Conservation (phyloP, 2,888 invertebrate genomes). For the Lumbricus terrestris region DNA sequence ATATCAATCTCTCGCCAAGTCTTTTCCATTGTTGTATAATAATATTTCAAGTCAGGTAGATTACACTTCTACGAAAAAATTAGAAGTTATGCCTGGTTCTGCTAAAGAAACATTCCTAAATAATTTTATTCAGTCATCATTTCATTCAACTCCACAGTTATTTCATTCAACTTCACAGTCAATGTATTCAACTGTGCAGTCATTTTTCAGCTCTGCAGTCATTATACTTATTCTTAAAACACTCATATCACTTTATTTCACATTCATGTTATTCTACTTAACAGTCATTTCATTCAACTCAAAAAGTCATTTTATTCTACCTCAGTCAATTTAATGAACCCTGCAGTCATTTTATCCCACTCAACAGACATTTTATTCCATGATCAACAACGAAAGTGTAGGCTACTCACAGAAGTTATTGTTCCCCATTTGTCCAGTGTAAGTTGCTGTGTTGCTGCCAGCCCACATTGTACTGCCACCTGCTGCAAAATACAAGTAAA, state of each 20-base stretch:
- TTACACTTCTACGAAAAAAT: not conserved
- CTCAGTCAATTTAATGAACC: not conserved
- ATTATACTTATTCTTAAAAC: no score
- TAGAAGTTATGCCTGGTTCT: not conserved
- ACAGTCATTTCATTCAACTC: no score
- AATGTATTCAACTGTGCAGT: not conserved
- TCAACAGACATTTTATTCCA: not conserved
- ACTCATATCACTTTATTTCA: not conserved
- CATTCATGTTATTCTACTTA: not conserved
- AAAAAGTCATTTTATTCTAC: not conserved
- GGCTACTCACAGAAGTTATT: constrained; percentile 37
- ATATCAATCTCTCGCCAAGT: not conserved
- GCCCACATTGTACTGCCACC: constrained; percentile 69
- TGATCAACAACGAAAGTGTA: not conserved
- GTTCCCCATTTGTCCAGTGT: constrained; percentile 77
- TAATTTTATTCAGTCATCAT: not conserved
- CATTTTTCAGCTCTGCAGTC: not conserved
- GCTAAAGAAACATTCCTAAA: not conserved
- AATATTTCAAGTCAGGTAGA: not conserved
- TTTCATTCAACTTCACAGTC: not conserved
- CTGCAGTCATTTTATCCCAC: not conserved
- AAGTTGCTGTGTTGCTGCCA: constrained; percentile 84
- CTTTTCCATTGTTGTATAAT: not conserved
- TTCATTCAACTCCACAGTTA: not conserved
- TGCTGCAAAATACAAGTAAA: constrained; percentile 11